phyloP scores from a whole-genome alignment of 2,797 vertebrate species.

The Neosalanx taihuensis region DNA sequence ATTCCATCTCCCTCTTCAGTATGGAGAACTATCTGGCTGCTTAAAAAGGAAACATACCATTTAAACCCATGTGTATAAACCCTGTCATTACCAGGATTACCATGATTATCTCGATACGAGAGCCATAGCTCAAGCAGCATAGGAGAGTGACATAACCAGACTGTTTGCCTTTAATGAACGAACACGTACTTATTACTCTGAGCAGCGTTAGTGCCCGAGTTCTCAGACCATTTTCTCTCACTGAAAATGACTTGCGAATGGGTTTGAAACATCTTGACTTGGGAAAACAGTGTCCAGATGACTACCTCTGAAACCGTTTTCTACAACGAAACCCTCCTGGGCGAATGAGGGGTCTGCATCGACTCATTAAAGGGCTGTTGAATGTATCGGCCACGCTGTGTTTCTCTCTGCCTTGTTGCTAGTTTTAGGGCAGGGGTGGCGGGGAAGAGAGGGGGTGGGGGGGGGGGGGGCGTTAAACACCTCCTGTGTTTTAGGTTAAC shows the following conservation, averaged over 20 bases:
- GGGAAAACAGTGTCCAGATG: too few species aligned
- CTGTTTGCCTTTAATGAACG: not conserved
- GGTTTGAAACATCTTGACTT: too few species aligned
- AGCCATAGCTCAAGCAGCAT: not conserved
- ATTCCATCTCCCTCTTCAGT: not conserved
- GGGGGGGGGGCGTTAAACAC: not conserved
- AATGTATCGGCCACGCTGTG: not conserved
- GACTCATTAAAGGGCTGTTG: not conserved
- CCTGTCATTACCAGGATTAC: not conserved
- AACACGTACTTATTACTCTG: not conserved
- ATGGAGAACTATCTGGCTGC: not conserved
- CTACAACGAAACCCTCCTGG: too few species aligned
- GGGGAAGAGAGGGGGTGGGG: not conserved
- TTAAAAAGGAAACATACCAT: not conserved
- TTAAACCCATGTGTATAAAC: not conserved
- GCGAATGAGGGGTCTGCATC: too few species aligned
- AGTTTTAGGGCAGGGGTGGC: not conserved
- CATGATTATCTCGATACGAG: not conserved
- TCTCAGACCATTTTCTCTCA: too few species aligned
- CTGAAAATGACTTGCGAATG: too few species aligned
- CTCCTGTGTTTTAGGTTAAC: slow-evolving; percentile 16
- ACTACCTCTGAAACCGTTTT: too few species aligned
- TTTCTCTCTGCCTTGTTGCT: not conserved
- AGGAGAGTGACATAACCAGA: not conserved
- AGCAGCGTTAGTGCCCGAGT: too few species aligned